These are phyloP conservation scores for Spodoptera litura DNA, from an alignment of 1,140 invertebrate species.

Conservation along the genomic window DNA sequence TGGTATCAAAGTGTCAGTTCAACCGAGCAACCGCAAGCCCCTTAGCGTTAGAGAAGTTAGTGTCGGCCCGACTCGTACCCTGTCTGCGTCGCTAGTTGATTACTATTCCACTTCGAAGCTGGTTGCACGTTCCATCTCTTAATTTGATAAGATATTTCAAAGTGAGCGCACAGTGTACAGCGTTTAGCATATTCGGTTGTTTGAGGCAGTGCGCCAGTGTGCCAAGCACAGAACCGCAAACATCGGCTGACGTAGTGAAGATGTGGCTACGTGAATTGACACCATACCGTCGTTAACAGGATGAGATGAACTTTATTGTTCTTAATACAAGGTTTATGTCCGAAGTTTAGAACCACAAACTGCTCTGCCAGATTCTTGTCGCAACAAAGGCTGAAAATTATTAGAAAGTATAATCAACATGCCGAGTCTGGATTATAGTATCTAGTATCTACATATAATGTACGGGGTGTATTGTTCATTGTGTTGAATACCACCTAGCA, in stretches of 20 bases:
- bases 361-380: not conserved
- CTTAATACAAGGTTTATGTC: slow-evolving; percentile 30
- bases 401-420: too few species aligned
- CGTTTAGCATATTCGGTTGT: slow-evolving; percentile 32
- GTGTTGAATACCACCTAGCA: too few species aligned
- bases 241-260: slow-evolving; percentile 41
- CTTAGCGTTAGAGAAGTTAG: slow-evolving; percentile 46
- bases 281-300: slow-evolving; percentile 34
- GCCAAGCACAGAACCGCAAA: slow-evolving; percentile 15
- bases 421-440: too few species aligned
- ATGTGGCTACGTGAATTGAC: slow-evolving; percentile 39
- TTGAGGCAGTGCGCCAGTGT: not conserved
- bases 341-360: not conserved
- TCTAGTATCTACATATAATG: too few species aligned
- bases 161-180: slow-evolving; percentile 35
- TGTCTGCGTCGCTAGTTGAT: slow-evolving; percentile 34
- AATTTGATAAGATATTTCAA: slow-evolving; percentile 38
- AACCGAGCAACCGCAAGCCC: slow-evolving; percentile 46
- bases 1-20: slow-evolving; percentile 52
- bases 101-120: slow-evolving; percentile 41
- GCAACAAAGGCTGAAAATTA: too few species aligned
- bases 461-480: too few species aligned
- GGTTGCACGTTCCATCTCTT: slow-evolving; percentile 30
- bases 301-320: slow-evolving; percentile 30
- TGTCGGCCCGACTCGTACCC: slow-evolving; percentile 34